Evolutionary conservation across 2,113 vertebrate genomes (phyloP).

Genomic region (Hemibagrus wyckioides): DNA sequence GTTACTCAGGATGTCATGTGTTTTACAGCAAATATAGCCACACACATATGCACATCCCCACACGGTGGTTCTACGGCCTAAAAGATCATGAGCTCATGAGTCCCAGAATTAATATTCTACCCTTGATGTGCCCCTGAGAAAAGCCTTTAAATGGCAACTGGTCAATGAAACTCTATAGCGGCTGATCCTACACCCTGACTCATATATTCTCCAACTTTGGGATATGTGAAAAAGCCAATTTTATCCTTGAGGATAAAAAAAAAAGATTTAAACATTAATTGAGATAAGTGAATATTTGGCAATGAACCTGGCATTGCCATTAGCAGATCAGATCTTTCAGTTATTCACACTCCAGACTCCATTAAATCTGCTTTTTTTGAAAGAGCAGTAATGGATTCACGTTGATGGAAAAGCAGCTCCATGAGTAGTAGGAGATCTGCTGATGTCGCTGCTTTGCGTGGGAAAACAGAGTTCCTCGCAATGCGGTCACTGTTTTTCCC

Average conservation of each 20-base stretch:
- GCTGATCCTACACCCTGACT: background rate
- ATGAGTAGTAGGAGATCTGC: background rate
- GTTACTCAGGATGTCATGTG: conserved; percentile 10
- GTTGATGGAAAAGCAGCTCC: conserved; percentile 35
- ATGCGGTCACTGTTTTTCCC: conserved; percentile 43
- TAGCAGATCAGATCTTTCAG: background rate
- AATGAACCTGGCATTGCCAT: background rate
- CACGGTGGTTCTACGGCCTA: background rate
- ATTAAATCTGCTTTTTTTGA: conserved; percentile 24
- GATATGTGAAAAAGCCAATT: background rate
- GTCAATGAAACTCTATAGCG: background rate
- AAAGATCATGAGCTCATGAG: conserved; percentile 24
- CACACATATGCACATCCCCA: background rate
- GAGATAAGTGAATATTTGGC: conserved; percentile 9
- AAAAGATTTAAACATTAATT: background rate
- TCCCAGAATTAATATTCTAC: conserved; percentile 4
- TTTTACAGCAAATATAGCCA: conserved; percentile 22
- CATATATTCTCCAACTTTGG: background rate
- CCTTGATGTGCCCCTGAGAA: conserved; percentile 2
- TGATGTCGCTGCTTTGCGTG: conserved; percentile 30
- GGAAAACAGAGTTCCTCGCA: conserved; percentile 41
- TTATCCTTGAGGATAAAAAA: background rate
- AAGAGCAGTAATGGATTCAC: conserved; percentile 17
- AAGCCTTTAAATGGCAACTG: conserved; percentile 9
- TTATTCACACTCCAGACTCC: conserved; percentile 1